Percentiles rank a stretch among this genome's conserved stretches.
phyloP scores from a whole-genome alignment of 2,797 vertebrate species.

The Carapus acus region DNA sequence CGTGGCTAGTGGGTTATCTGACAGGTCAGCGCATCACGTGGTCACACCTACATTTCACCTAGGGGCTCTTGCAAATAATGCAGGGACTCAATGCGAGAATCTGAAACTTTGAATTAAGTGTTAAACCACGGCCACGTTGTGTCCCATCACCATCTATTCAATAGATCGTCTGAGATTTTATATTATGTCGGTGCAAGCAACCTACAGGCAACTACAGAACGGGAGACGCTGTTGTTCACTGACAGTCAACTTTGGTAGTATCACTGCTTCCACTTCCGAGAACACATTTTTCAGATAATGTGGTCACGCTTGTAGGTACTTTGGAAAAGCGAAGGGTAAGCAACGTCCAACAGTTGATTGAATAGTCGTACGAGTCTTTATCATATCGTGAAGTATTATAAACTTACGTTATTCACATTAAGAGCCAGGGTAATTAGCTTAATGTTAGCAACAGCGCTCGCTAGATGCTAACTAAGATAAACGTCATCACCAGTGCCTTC shows the following conservation, averaged over 20 bases:
- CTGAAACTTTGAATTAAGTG: neutral
- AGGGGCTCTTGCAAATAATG: conserved; percentile 18
- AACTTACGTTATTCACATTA: conserved; percentile 6
- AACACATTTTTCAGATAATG: conserved; percentile 1
- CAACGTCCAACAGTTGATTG: neutral
- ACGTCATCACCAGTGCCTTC: conserved; percentile 68
- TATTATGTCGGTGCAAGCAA: neutral
- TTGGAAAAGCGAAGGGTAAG: accelerated
- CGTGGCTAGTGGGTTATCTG: conserved; percentile 3
- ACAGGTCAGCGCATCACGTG: conserved; percentile 40
- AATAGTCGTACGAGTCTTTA: accelerated
- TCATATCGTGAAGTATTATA: accelerated
- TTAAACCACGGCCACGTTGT: neutral
- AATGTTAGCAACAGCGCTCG: conserved; percentile 58
- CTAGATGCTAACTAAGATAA: conserved; percentile 66
- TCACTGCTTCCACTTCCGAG: neutral
- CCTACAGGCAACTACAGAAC: neutral
- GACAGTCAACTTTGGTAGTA: neutral
- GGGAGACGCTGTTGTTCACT: neutral
- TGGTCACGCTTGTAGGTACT: neutral
- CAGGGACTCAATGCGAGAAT: neutral
- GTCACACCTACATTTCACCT: conserved; percentile 38
- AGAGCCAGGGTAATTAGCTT: conserved; percentile 23
- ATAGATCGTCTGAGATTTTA: neutral
- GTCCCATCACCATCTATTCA: too few relatives aligned